Conservation (phyloP, 2,888 invertebrate genomes). For the Scelioninae gen. 2 region DNA sequence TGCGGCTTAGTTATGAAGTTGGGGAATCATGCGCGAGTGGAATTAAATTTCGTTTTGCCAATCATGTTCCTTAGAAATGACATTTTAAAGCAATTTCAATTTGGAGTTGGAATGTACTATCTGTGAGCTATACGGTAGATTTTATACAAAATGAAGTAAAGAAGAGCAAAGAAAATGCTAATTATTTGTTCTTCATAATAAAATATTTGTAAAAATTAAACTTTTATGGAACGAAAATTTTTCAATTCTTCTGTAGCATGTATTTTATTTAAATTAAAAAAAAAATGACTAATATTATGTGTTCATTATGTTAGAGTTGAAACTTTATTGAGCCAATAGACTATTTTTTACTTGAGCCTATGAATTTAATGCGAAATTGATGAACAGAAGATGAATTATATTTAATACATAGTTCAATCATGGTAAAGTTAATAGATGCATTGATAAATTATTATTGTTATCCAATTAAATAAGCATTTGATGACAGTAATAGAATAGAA, state of each 20-base stretch:
- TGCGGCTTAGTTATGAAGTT: slow-evolving; percentile 89
- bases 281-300: too few species aligned
- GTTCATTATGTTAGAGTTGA: too few species aligned
- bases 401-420: too few species aligned
- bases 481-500: not conserved
- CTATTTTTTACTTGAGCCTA: too few species aligned
- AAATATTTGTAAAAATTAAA: not conserved
- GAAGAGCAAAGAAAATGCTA: slow-evolving; percentile 31
- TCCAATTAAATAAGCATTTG: not conserved
- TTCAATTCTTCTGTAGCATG: too few species aligned
- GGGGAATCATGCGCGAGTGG: slow-evolving; percentile 90
- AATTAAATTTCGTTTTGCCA: slow-evolving; percentile 96
- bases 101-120: slow-evolving; percentile 90
- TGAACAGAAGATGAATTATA: too few species aligned
- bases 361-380: too few species aligned
- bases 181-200: slow-evolving; percentile 10
- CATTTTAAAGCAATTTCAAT: slow-evolving; percentile 84
- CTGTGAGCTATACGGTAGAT: slow-evolving; percentile 76
- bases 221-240: too few species aligned
- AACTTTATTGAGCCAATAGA: too few species aligned
- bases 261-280: too few species aligned
- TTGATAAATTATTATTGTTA: slow-evolving; percentile 2
- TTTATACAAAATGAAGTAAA: slow-evolving; percentile 50
- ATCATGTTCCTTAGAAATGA: slow-evolving; percentile 81
- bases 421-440: not conserved